A percentile compares a stretch with the other conserved stretches of the same genome.
Conservation (phyloP, 2,888 invertebrate species). For the Ormyrus labotus region DNA sequence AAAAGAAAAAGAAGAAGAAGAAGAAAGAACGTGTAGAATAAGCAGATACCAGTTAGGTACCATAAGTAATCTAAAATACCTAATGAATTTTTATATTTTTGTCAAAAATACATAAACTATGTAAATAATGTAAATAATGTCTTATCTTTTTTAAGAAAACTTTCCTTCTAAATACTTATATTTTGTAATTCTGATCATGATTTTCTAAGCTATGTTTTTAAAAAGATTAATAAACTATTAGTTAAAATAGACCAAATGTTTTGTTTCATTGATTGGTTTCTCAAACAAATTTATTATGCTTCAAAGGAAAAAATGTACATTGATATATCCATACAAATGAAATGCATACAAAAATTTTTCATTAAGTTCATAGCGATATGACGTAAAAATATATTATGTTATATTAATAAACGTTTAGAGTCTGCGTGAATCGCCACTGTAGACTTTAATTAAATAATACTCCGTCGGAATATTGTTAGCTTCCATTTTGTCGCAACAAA, state of each 20-base stretch:
- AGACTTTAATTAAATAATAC: slow-evolving; percentile 34
- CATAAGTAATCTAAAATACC: slow-evolving; percentile 10
- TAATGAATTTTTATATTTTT: slow-evolving; percentile 30
- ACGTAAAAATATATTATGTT: slow-evolving; percentile 47
- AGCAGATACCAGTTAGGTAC: slow-evolving; percentile 52
- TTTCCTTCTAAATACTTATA: slow-evolving; percentile 6
- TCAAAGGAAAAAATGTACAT: slow-evolving; percentile 59
- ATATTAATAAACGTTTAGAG: slow-evolving; percentile 47
- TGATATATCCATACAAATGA: slow-evolving; percentile 57
- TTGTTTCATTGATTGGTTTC: background rate
- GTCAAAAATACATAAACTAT: background rate
- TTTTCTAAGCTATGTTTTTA: slow-evolving; percentile 37
- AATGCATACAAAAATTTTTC: slow-evolving; percentile 60
- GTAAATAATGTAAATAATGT: slow-evolving; percentile 30
- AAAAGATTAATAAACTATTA: slow-evolving; percentile 47
- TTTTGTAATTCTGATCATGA: slow-evolving; percentile 35
- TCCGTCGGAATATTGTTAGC: slow-evolving; percentile 21
- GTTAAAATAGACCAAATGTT: slow-evolving; percentile 14
- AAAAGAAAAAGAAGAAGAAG: slow-evolving; percentile 72
- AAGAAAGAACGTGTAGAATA: slow-evolving; percentile 66
- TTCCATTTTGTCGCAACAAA: background rate
- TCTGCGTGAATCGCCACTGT: slow-evolving; percentile 25
- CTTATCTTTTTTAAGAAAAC: slow-evolving; percentile 18
- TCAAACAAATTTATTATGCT: slow-evolving; percentile 59
- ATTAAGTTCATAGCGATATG: slow-evolving; percentile 48